These are phyloP conservation scores for Gonatopus flavifemur DNA, from an alignment of 1,140 invertebrate species.

Conservation along the genomic window DNA sequence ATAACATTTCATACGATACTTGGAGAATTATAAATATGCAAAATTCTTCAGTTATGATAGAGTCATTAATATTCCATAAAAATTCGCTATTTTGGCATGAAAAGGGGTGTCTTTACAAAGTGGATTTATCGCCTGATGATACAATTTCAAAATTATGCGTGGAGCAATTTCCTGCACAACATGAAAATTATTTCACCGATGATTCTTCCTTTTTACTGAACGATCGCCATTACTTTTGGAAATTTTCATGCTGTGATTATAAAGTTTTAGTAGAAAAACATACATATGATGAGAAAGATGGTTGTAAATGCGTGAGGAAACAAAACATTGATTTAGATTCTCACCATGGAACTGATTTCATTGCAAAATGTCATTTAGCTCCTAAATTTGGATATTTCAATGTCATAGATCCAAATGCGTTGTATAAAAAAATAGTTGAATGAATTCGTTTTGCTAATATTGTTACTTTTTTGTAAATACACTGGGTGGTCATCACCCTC, in stretches of 20 bases:
- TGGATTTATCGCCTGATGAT: neutral
- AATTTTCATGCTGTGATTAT: neutral
- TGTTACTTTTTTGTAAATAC: too few relatives aligned
- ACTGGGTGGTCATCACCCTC: too few relatives aligned
- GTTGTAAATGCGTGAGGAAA: neutral
- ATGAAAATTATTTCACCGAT: neutral
- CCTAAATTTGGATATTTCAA: constrained; percentile 17
- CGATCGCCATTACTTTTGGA: neutral
- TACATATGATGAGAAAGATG: neutral
- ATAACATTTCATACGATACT: neutral
- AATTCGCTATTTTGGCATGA: neutral
- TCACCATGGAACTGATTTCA: neutral
- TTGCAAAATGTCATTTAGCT: neutral
- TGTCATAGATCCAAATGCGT: constrained; percentile 22
- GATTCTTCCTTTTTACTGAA: neutral
- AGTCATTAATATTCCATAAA: neutral
- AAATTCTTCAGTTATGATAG: neutral
- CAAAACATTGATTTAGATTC: constrained; percentile 2
- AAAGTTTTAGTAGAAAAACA: neutral
- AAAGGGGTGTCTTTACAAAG: constrained; percentile 1
- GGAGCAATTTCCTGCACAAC: too few relatives aligned
- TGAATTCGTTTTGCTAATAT: too few relatives aligned
- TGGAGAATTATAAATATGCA: neutral
- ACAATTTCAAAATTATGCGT: neutral
- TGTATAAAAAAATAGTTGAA: constrained; percentile 17